Evolutionary conservation across 2,113 vertebrate species (phyloP).

Genomic region (Campylomormyrus numenius): DNA sequence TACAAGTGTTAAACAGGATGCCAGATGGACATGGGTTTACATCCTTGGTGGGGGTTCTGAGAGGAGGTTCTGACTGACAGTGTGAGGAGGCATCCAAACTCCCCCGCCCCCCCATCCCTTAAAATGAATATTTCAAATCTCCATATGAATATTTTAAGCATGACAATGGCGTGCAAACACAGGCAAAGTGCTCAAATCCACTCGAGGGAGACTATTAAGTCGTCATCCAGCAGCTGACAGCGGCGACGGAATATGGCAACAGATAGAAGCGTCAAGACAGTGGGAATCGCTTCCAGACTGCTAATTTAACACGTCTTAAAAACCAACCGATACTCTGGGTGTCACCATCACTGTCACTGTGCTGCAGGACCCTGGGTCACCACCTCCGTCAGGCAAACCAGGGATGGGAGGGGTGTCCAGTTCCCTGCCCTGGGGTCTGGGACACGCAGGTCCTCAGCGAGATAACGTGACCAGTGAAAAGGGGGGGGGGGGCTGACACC

Average conservation of each 20-base stretch:
- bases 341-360: constrained; percentile 88
- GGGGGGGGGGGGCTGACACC: constrained; percentile 38
- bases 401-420: not conserved
- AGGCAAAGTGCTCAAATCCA: constrained; percentile 97
- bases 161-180: constrained; percentile 98
- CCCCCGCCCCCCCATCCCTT: constrained; percentile 46
- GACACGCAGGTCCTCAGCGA: not conserved
- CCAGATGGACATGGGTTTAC: not conserved
- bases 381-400: not conserved
- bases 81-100: constrained; percentile 31
- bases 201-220: constrained; percentile 98
- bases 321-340: constrained; percentile 80
- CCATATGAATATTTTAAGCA: constrained; percentile 96
- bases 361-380: constrained; percentile 73
- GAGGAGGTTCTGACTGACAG: not conserved
- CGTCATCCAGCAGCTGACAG: constrained; percentile 93
- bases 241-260: constrained; percentile 81
- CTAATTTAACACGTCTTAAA: constrained; percentile 99
- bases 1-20: not conserved
- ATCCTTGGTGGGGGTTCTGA: not conserved
- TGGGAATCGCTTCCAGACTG: constrained; percentile 92
- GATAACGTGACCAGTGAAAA: not conserved
- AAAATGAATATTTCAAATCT: constrained; percentile 97
- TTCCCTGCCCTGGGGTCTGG: not conserved
- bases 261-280: constrained; percentile 82